Conservation (phyloP, 1,140 invertebrate genomes). For the Drosophila nikananu region DNA sequence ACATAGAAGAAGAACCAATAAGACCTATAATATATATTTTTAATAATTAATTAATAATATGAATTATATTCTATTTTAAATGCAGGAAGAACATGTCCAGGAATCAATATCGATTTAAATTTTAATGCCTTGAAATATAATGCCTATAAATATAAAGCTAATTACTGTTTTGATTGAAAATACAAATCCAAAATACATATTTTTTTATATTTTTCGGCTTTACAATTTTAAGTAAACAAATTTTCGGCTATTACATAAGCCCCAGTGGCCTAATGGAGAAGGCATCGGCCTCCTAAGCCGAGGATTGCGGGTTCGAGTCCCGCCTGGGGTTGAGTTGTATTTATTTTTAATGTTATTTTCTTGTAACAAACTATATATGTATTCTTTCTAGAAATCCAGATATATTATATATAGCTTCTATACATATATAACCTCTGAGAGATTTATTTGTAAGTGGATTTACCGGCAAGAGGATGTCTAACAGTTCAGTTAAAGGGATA, state of each 20-base stretch:
- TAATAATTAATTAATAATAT: no score
- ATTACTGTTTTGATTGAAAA: no score
- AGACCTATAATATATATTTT: no score
- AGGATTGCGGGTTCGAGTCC: slow-evolving; percentile 2
- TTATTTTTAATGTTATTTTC: not conserved
- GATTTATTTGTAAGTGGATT: not conserved
- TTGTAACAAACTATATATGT: no score
- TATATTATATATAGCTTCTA: not conserved
- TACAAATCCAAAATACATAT: no score
- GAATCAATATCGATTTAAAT: no score
- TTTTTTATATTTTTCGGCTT: not conserved
- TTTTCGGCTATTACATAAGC: not conserved
- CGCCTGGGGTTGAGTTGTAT: not conserved
- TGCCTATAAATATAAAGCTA: no score
- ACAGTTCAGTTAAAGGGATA: no score
- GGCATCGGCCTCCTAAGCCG: slow-evolving; percentile 12
- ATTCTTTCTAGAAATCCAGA: not conserved
- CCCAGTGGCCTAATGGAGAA: slow-evolving; percentile 13
- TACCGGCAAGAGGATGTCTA: not conserved
- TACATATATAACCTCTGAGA: not conserved
- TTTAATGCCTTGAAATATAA: no score
- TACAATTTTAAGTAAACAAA: not conserved
- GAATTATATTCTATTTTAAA: no score
- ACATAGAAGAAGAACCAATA: no score
- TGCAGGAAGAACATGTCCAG: no score